Percentiles rank a stretch among this genome's conserved stretches.
Evolutionary conservation across 2,113 vertebrate genomes (phyloP).

Genomic region (Chloropsis hardwickii): DNA sequence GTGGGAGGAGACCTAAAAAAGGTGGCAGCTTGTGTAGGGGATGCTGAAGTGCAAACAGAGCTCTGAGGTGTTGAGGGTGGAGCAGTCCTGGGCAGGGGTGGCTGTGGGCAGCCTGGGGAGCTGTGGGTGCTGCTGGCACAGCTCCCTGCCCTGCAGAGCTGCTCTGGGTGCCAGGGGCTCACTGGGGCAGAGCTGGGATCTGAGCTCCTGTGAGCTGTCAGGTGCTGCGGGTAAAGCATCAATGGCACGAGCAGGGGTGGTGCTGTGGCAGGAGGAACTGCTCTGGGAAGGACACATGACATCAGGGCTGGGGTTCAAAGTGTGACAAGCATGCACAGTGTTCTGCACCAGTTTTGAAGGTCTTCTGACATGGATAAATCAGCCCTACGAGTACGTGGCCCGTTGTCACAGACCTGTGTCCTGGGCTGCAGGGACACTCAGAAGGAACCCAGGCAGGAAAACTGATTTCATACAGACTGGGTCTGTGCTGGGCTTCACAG

Average conservation of each 20-base stretch:
- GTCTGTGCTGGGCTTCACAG: background rate
- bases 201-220: background rate
- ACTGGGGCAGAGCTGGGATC: no score
- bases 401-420: background rate
- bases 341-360: background rate
- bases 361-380: accelerated
- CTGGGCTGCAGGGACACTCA: background rate
- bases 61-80: background rate
- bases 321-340: background rate
- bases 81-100: background rate
- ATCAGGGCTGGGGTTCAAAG: background rate
- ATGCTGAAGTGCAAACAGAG: background rate
- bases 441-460: background rate
- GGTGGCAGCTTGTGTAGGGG: background rate
- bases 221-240: background rate
- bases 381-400: background rate
- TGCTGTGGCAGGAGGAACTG: background rate
- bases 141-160: no score
- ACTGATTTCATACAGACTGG: background rate
- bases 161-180: no score
- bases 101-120: no score
- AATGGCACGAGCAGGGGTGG: background rate
- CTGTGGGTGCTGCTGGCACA: no score
- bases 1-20: background rate
- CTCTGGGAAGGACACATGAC: background rate